Evolutionary conservation across 2,888 invertebrate genomes (phyloP).

Genomic region (Celastrina argiolus): DNA sequence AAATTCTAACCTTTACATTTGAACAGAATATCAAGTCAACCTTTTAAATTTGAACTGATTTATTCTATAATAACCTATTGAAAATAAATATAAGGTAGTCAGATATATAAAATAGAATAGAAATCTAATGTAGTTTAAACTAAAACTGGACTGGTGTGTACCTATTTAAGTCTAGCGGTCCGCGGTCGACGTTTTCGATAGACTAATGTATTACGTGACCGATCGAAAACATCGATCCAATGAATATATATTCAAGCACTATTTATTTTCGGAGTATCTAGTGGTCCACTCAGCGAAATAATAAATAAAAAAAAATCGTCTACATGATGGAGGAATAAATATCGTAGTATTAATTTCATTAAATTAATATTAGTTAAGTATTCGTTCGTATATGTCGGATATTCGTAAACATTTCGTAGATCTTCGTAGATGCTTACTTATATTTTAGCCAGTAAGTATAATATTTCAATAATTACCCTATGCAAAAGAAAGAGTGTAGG

Average conservation of each 20-base stretch:
- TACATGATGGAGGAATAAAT: no score
- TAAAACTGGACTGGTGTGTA: neutral
- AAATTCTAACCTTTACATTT: no score
- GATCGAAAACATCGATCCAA: neutral
- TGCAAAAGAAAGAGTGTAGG: no score
- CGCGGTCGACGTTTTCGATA: neutral
- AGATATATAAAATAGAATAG: neutral
- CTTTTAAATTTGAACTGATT: no score
- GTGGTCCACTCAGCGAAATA: no score
- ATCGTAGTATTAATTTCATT: no score
- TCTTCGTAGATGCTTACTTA: no score
- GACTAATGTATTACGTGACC: conserved; percentile 6
- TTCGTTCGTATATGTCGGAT: neutral
- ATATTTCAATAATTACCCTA: neutral
- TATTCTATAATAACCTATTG: no score
- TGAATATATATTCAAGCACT: neutral
- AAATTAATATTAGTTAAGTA: no score
- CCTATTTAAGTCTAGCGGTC: neutral
- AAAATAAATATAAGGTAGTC: neutral
- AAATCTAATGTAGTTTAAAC: neutral
- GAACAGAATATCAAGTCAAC: no score
- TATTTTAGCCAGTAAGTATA: neutral
- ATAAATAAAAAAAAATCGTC: no score
- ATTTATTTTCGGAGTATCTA: neutral
- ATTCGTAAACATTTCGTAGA: no score